A percentile compares a stretch with the other conserved stretches of the same genome.
Evolutionary conservation across 2,797 vertebrate species (phyloP).

Genomic region (Pseudochromis fuscus): DNA sequence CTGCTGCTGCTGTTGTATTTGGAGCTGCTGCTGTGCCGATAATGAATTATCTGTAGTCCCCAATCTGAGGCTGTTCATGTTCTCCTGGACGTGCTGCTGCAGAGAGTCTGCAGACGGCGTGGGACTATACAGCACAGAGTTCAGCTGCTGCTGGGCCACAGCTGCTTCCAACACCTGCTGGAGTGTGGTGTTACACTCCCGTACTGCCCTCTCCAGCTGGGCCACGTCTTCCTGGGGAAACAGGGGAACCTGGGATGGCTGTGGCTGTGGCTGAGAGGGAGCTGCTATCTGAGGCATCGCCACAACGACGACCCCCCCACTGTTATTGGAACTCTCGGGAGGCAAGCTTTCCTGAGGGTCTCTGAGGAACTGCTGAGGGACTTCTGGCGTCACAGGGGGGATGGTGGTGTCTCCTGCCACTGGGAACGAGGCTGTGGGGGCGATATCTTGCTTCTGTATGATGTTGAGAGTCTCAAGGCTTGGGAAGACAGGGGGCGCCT

Average conservation of each 20-base stretch:
- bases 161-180: slow-evolving; percentile 93
- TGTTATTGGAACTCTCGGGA: slow-evolving; percentile 83
- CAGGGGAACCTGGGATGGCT: slow-evolving; percentile 84
- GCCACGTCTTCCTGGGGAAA: slow-evolving; percentile 91
- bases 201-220: slow-evolving; percentile 94
- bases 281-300: slow-evolving; percentile 89
- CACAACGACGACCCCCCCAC: slow-evolving; percentile 85
- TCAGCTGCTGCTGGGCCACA: slow-evolving; percentile 90
- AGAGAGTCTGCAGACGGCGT: slow-evolving; percentile 89
- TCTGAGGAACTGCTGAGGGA: slow-evolving; percentile 90
- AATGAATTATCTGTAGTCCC: slow-evolving; percentile 89
- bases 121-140: slow-evolving; percentile 93
- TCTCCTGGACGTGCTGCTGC: slow-evolving; percentile 92
- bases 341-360: slow-evolving; percentile 89
- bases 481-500: slow-evolving; percentile 88
- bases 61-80: slow-evolving; percentile 93
- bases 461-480: slow-evolving; percentile 88
- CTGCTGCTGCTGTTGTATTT: slow-evolving; percentile 81
- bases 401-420: slow-evolving; percentile 89
- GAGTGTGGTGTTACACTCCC: slow-evolving; percentile 89
- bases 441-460: slow-evolving; percentile 94
- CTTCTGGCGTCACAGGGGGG: slow-evolving; percentile 91
- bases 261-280: slow-evolving; percentile 79
- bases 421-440: slow-evolving; percentile 89
- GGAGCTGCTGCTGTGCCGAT: slow-evolving; percentile 79